phyloP scores from a whole-genome alignment of 2,113 vertebrate species.

The Eretmochelys imbricata region DNA sequence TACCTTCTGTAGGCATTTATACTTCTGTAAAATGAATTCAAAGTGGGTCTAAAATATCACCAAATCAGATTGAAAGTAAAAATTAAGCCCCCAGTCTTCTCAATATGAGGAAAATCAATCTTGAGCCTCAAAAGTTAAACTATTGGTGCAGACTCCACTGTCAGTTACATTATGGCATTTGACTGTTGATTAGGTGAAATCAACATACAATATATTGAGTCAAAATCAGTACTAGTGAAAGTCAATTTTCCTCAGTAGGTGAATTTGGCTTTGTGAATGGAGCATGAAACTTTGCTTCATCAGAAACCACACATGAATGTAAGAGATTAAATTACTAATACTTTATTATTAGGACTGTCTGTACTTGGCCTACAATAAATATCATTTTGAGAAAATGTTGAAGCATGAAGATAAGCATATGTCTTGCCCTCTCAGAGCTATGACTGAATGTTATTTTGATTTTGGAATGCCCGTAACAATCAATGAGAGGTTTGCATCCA shows the following conservation, averaged over 20 bases:
- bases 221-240: background rate
- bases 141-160: background rate
- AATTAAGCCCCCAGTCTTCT: background rate
- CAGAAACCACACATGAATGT: background rate
- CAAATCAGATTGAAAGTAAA: background rate
- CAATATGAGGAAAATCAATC: background rate
- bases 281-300: background rate
- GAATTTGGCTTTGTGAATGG: background rate
- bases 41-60: background rate
- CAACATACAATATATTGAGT: background rate
- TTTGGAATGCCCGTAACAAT: background rate
- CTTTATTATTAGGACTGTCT: background rate
- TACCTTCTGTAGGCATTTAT: background rate
- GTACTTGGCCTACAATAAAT: background rate
- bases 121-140: background rate
- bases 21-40: background rate
- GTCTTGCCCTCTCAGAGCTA: background rate
- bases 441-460: background rate
- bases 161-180: background rate
- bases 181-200: background rate
- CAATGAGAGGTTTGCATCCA: background rate
- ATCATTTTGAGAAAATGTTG: background rate
- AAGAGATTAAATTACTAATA: background rate
- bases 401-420: accelerated
- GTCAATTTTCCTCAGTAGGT: background rate